Base-by-base conservation (phyloP, 2,888 invertebrate species). In the Drosophila leonis region DNA sequence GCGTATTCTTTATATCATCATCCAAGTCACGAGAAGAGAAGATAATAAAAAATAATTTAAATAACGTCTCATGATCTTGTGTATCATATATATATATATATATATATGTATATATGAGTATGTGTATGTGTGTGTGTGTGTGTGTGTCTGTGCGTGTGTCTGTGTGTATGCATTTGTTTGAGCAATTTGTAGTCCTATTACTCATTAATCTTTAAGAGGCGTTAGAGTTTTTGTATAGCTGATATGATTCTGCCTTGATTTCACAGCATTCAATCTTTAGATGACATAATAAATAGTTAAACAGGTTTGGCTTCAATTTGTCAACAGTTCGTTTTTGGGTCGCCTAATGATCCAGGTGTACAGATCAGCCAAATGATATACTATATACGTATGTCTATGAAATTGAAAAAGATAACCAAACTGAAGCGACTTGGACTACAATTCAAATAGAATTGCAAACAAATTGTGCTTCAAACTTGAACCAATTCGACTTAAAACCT, bases 51-150 rank as follows among this genome's bases (percentile, higher is more conserved):
- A 18, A 37, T n/a, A 42, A 52, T 74, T 57, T 20, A 59, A 64
- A 60, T 35, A 65, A 56, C 61, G 52, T 67, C 79, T 75, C 82
- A 79, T 82, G 82, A 78, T 70, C 52, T 29, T 46, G 10, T 18
- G 2, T 31, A 44, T 27, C 29, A 8, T 20, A 31, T 20, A 33
- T 20, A 29, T 29, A 7, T 29, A 55, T 41, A 39, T 39, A 13
- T 31, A 13, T 20, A 41, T 13, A 29, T 18, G 29, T 1, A 31
- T 18, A 8, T 13, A 27, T 20, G 37, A 27, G 10, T 10, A 27
- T 20, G 4, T 31, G 20, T 31, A 18, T 12, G 5, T 31, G 4
- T n/a, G 4, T 24, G n/a, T n/a, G n/a, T n/a, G n/a, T n/a, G n/a
- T n/a, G n/a, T n/a, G n/a, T n/a, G n/a, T n/a, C n/a, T n/a, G n/a